phyloP scores from a whole-genome alignment of 2,797 vertebrate species.

The Notamacropus eugenii region DNA sequence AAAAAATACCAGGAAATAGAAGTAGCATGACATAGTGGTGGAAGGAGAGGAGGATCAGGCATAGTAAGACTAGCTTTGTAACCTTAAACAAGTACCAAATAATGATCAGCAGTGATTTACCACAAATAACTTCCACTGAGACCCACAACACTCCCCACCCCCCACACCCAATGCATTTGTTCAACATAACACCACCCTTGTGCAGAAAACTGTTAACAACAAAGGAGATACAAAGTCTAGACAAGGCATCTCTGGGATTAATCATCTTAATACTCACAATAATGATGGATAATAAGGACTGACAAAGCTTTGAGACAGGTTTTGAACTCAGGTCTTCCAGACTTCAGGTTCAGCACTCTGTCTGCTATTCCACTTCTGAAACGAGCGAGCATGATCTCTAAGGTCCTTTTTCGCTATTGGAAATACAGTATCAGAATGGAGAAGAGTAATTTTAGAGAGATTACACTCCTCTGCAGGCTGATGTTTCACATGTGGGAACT shows the following conservation, averaged over 20 bases:
- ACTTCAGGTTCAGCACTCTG: not conserved
- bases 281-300: not conserved
- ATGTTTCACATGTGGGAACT: not conserved
- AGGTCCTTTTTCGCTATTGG: not conserved
- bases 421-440: not conserved
- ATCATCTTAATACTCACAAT: too few species aligned
- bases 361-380: not conserved
- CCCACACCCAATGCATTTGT: not conserved
- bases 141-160: not conserved
- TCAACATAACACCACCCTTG: not conserved
- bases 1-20: not conserved
- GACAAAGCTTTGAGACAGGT: not conserved
- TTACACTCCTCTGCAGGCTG: not conserved
- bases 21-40: not conserved
- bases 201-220: too few species aligned
- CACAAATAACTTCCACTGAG: not conserved
- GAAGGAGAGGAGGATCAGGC: not conserved
- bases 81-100: not conserved
- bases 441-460: not conserved
- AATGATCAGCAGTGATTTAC: not conserved
- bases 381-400: not conserved
- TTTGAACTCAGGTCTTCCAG: not conserved
- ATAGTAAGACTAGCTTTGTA: not conserved
- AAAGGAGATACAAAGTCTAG: not conserved
- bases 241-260: not conserved